Evolutionary conservation across 2,888 invertebrate species (phyloP).

Genomic region (Drosophila austrosaltans): DNA sequence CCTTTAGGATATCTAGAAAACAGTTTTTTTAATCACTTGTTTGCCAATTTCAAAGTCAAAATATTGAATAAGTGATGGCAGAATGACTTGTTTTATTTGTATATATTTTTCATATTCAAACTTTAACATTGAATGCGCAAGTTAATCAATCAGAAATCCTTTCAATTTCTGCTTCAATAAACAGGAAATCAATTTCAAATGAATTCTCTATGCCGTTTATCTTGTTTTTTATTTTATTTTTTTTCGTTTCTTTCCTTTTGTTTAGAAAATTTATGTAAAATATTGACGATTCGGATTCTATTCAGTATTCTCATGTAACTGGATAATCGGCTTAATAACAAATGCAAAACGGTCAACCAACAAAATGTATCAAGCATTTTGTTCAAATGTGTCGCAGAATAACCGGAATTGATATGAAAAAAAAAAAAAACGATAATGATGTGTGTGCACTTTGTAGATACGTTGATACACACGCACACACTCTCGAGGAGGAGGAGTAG

Average conservation of each 20-base stretch:
- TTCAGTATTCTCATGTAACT: neutral
- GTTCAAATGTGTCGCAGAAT: constrained; percentile 9
- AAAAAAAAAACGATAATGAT: neutral
- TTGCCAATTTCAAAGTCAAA: too few relatives aligned
- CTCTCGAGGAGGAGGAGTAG: too few relatives aligned
- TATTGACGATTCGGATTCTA: neutral
- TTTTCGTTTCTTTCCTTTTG: too few relatives aligned
- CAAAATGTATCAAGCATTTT: neutral
- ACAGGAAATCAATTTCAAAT: constrained; percentile 1
- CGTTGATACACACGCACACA: neutral
- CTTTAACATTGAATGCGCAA: neutral
- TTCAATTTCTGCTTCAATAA: neutral
- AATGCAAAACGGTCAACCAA: neutral
- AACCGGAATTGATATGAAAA: constrained; percentile 18
- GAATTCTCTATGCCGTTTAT: neutral
- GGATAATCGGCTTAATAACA: constrained; percentile 9
- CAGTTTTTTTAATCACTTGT: too few relatives aligned
- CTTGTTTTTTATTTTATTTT: neutral
- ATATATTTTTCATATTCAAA: neutral
- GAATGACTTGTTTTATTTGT: neutral
- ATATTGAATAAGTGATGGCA: neutral
- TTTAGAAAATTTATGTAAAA: neutral
- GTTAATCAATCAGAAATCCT: constrained; percentile 10
- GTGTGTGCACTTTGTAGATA: neutral
- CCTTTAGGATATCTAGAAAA: too few relatives aligned